Percentiles rank a stretch among this genome's conserved stretches.
Conservation (phyloP, 2,888 invertebrate species). For the Eucriotettix oculatus region DNA sequence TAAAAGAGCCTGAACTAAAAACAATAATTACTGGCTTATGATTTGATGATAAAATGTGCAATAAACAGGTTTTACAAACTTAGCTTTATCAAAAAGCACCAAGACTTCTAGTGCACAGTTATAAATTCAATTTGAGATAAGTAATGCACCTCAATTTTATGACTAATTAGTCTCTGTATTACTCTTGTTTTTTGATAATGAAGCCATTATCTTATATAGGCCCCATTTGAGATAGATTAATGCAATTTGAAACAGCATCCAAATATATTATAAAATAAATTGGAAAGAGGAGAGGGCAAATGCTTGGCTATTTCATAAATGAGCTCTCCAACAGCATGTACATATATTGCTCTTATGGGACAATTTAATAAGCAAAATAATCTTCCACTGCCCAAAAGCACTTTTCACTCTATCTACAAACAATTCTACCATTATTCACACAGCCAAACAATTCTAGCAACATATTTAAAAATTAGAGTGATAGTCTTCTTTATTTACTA, state of each 20-base stretch:
- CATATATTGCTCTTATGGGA: too few species aligned
- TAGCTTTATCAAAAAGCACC: too few species aligned
- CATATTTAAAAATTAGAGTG: constrained; percentile 7
- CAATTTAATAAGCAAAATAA: neutral
- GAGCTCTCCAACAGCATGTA: too few species aligned
- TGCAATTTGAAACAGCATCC: neutral
- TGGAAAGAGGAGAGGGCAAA: too few species aligned
- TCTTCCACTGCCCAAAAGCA: constrained; percentile 3
- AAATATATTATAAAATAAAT: too few species aligned
- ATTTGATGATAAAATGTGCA: too few species aligned
- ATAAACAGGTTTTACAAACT: too few species aligned
- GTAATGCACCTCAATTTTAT: neutral
- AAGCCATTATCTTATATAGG: too few species aligned
- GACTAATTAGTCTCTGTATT: neutral
- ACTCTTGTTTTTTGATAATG: neutral
- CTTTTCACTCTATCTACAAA: constrained; percentile 1
- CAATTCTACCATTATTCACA: constrained; percentile 8
- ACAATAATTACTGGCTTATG: neutral
- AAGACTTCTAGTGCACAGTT: neutral
- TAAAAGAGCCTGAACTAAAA: neutral
- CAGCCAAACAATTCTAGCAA: constrained; percentile 10
- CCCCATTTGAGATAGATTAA: neutral
- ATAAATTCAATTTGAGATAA: neutral
- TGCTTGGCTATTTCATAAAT: too few species aligned
- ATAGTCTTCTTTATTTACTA: constrained; percentile 2